Evolutionary conservation across 2,888 invertebrate species (phyloP).

Genomic region (Ormia ochracea): DNA sequence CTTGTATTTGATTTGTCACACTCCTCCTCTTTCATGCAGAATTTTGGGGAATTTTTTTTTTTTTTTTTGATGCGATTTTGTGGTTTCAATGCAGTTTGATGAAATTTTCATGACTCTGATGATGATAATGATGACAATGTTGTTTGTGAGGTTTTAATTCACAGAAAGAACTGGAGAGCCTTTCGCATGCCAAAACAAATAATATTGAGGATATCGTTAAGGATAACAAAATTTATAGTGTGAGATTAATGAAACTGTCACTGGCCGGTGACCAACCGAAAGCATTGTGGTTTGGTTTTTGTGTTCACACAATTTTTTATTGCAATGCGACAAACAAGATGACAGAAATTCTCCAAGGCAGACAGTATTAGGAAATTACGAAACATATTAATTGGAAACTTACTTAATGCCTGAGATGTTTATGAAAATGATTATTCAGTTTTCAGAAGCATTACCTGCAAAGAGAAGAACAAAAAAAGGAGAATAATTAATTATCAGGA

Average conservation of each 20-base stretch:
- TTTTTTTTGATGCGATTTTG: slow-evolving; percentile 14
- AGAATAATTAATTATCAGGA: background rate
- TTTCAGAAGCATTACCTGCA: slow-evolving; percentile 30
- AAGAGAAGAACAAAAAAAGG: background rate
- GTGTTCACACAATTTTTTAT: background rate
- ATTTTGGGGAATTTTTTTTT: background rate
- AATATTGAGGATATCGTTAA: slow-evolving; percentile 46
- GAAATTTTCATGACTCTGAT: background rate
- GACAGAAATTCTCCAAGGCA: background rate
- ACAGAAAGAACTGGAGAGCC: background rate
- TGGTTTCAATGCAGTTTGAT: slow-evolving; percentile 7
- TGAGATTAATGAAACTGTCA: slow-evolving; percentile 60
- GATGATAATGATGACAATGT: slow-evolving; percentile 18
- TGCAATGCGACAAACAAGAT: background rate
- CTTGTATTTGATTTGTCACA: slow-evolving; percentile 29
- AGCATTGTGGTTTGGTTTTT: slow-evolving; percentile 38
- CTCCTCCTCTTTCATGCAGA: background rate
- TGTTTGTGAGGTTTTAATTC: slow-evolving; percentile 14
- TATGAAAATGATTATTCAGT: background rate
- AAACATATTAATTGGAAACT: slow-evolving; percentile 14
- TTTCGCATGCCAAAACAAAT: background rate
- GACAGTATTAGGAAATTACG: background rate
- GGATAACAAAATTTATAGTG: slow-evolving; percentile 47
- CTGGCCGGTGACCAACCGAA: slow-evolving; percentile 46
- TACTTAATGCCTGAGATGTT: background rate